Base-by-base conservation (phyloP, 1,140 invertebrate genomes). In the Ips typographus region DNA sequence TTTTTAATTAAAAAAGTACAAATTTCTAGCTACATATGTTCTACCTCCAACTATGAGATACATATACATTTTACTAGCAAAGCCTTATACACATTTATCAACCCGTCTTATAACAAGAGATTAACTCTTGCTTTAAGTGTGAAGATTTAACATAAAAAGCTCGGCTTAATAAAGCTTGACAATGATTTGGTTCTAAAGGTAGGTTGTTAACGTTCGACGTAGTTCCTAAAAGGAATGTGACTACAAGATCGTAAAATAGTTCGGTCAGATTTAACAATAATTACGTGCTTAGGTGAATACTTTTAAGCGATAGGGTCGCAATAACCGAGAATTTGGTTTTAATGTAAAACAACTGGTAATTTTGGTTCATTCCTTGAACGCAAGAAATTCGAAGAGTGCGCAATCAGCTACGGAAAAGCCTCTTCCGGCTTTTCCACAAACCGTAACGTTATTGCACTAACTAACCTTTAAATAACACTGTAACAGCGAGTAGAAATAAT, bases 291-390 rank as follows among this genome's bases (percentile, higher is more conserved):
- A 36, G 7, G 39, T 56, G n/a, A 56, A 55, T 36, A 56, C n/a
- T 56, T 56, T 59, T 41, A 40, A 59, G n/a, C 6, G 39, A 43
- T 36, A 39, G 59, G 39, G 39, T 61, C 47, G 4, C n/a, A 7
- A 63, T 70, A 61, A 70, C 68, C 68, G 6, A 70, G 41, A 68
- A 38, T 57, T 59, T 62, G 68, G 68, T 70, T 70, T 70, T 70
- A 70, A 70, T 70, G 61, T 70, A 70, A 70, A 70, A 70, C 68
- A 70, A 56, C 44, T 6, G 44, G 44, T 6, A 49, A 49, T 49
- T 49, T 56, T 6, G 58, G 56, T 37, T 1, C 51, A 68, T 68
- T 62, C 47, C 67, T 62, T 63, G 59, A 62, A 40, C 40, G 40
- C 57, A 60, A 68, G 49, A 68, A 56, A 56, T 68, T 59, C n/a